A percentile compares a stretch with the other conserved stretches of the same genome.
These are phyloP conservation scores for Oryzias sinensis DNA, from an alignment of 2,797 vertebrate genomes.

Conservation along the genomic window DNA sequence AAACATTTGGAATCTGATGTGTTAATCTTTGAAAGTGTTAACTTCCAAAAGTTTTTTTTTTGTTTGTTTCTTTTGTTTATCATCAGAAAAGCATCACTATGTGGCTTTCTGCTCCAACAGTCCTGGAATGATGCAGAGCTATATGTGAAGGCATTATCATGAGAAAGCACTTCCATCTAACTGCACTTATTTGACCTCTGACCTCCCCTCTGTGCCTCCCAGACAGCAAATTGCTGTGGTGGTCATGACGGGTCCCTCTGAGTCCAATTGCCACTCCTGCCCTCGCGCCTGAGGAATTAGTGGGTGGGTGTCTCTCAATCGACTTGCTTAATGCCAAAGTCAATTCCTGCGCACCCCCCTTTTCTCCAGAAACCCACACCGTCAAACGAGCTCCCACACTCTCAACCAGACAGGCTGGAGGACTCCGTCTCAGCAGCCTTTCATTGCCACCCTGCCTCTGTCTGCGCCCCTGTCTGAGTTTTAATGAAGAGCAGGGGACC, in stretches of 20 bases:
- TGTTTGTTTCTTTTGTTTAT: neutral
- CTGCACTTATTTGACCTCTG: conserved; percentile 86
- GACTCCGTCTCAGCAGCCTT: conserved; percentile 71
- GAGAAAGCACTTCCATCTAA: conserved; percentile 81
- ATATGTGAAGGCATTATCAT: conserved; percentile 81
- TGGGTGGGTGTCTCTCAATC: conserved; percentile 58
- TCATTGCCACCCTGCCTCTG: conserved; percentile 59
- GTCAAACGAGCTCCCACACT: conserved; percentile 77
- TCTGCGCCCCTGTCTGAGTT: conserved; percentile 73
- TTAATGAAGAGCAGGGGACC: conserved; percentile 77
- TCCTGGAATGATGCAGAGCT: conserved; percentile 57
- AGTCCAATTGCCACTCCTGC: conserved; percentile 22
- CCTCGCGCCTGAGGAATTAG: conserved; percentile 8
- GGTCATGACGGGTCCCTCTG: conserved; percentile 44
- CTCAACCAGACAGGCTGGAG: conserved; percentile 75
- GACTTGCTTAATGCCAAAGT: conserved; percentile 68
- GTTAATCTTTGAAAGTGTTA: no score
- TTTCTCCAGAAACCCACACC: conserved; percentile 41
- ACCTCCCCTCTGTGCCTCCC: conserved; percentile 80
- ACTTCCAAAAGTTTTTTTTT: neutral
- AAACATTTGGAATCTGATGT: no score
- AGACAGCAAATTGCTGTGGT: conserved; percentile 84
- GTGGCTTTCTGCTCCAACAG: conserved; percentile 28
- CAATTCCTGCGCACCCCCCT: conserved; percentile 61
- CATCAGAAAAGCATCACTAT: neutral